phyloP scores from a whole-genome alignment of 2,797 vertebrate species.

The Erpetoichthys calabaricus region DNA sequence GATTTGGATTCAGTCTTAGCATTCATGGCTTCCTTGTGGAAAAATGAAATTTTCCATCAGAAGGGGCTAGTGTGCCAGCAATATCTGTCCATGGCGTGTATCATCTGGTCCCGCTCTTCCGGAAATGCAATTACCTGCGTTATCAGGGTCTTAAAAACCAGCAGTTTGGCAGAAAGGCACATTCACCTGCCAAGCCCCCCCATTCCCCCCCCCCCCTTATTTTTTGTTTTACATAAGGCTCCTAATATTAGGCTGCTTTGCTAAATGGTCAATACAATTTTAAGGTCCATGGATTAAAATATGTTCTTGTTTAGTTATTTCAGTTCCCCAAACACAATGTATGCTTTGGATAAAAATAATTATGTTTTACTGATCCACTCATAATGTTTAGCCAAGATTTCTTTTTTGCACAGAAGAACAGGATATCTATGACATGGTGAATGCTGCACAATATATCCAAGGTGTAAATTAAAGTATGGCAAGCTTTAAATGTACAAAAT shows the following conservation, averaged over 20 bases:
- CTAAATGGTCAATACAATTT: no score
- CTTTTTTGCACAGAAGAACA: conserved; percentile 26
- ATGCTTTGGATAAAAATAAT: no score
- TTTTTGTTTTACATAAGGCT: no score
- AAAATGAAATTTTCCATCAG: conserved; percentile 85
- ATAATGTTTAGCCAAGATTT: conserved; percentile 13
- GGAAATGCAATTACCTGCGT: conserved; percentile 77
- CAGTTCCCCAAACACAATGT: no score
- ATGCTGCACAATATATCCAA: no score
- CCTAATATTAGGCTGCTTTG: no score
- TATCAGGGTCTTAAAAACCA: conserved; percentile 63
- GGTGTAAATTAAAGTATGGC: no score
- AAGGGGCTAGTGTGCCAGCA: conserved; percentile 71
- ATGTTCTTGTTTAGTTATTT: no score
- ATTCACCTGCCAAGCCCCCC: conserved; percentile 47
- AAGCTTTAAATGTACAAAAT: no score
- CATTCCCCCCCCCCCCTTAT: not conserved
- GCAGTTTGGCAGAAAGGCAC: conserved; percentile 69
- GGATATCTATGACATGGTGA: no score
- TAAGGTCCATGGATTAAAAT: no score
- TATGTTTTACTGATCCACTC: no score
- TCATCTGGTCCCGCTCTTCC: conserved; percentile 80
- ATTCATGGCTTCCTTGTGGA: conserved; percentile 83
- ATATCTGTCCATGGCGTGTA: conserved; percentile 72
- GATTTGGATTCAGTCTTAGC: conserved; percentile 79